phyloP scores from a whole-genome alignment of 2,888 invertebrate genomes.

The Cantharis nigra region DNA sequence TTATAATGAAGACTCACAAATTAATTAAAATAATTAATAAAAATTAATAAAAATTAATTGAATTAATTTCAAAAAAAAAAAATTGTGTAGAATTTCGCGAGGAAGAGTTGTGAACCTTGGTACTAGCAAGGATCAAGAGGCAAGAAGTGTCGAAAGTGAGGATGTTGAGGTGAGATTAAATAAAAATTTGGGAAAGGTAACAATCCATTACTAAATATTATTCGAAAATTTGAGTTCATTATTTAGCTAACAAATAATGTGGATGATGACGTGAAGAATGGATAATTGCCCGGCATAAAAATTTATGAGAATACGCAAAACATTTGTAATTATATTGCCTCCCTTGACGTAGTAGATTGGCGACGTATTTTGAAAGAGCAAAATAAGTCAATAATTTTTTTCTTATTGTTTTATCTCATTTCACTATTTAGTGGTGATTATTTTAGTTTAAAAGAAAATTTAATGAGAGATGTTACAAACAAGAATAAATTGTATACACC shows the following conservation, averaged over 20 bases:
- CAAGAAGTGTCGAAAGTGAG: neutral
- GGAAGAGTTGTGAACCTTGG: neutral
- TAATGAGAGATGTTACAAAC: neutral
- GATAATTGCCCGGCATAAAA: neutral
- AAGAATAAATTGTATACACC: neutral
- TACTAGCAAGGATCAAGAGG: too few species aligned
- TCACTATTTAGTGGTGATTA: neutral
- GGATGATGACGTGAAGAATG: neutral
- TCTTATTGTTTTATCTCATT: neutral
- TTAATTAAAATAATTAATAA: too few species aligned
- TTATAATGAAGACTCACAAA: too few species aligned
- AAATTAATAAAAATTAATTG: too few species aligned
- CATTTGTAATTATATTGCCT: neutral
- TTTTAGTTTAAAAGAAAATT: neutral
- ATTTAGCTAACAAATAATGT: neutral
- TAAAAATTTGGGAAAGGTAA: neutral
- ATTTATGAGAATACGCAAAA: neutral
- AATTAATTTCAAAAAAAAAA: too few species aligned
- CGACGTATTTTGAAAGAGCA: neutral
- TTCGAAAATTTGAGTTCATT: neutral
- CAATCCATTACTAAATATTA: neutral
- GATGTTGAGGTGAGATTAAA: neutral
- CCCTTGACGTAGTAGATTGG: neutral
- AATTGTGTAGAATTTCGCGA: neutral
- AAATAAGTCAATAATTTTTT: neutral